A percentile compares a stretch with the other conserved stretches of the same genome.
These are phyloP conservation scores for Apis cerana DNA, from an alignment of 1,140 invertebrate species.

Conservation along the genomic window DNA sequence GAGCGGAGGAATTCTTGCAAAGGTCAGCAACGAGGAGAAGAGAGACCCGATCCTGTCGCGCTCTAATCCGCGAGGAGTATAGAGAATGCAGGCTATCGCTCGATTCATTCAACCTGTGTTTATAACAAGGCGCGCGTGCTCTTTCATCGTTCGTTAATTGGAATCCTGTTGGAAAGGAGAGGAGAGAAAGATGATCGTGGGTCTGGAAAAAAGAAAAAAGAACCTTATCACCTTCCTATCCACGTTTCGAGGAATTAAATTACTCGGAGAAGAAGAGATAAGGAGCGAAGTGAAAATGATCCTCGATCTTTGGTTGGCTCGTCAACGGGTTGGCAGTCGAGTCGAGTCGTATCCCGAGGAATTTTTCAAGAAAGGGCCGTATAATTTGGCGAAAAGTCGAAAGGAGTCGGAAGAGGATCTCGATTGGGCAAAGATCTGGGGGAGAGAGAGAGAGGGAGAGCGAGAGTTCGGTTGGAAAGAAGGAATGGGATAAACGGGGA, in stretches of 20 bases:
- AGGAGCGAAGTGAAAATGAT: no score
- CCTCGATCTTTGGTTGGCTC: no score
- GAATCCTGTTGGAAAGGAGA: no score
- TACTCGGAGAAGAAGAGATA: no score
- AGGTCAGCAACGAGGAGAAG: constrained; percentile 26
- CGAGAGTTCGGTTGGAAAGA: constrained; percentile 32
- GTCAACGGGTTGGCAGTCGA: no score
- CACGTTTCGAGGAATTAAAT: no score
- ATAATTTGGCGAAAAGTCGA: no score
- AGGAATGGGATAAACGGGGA: background rate
- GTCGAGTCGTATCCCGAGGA: no score
- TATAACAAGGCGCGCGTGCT: background rate
- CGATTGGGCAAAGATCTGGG: constrained; percentile 60
- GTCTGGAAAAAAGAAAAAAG: no score
- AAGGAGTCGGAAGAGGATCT: constrained; percentile 37
- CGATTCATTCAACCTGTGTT: background rate
- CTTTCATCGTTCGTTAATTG: no score
- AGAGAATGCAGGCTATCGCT: background rate
- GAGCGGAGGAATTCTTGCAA: constrained; percentile 32
- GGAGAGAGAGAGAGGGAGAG: constrained; percentile 55
- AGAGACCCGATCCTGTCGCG: background rate
- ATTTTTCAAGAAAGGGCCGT: no score
- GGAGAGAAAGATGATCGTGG: background rate
- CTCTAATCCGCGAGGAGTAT: constrained; percentile 20
- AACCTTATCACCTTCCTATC: no score